Evolutionary conservation across 1,140 invertebrate species (phyloP), one percentile per base, ranked within the genome.

Genomic region (Laodelphax striatellus): DNA sequence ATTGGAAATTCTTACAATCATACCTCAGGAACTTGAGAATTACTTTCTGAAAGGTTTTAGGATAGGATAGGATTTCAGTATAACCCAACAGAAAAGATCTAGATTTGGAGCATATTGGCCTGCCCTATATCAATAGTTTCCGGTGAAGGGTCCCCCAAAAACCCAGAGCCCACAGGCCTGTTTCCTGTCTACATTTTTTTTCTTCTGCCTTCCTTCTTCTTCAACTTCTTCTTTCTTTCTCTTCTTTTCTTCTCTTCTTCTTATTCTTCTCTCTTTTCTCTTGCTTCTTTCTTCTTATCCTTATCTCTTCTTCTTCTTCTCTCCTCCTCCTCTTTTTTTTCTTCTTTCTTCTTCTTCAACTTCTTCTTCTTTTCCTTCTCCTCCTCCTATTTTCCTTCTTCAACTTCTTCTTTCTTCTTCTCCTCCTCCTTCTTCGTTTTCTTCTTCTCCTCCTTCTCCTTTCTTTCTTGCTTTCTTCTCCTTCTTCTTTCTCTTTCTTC

Each of bases 151-250:
- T 8, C 9, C 8, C 46, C 19, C 24, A 28, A 28, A 52, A 46
- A 8, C 24, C 19, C 24, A 8, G 4, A 52, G 9, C 19, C 24
- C 24, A 52, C 24, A 52, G 19, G 19, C 4, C 19, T 52, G 24
- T 22, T 28, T 22, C 19, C 50, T 22, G 50, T 52, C 24, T 21
- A 8, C 4, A 2, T 50, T 50, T 50, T 50, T 10, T 10, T 19
- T 50, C 17, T 22, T 50, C 21, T 50, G 4, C 4, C 1, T 52
- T 22, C 11, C 24, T 21, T 52, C 24, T 52, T 28, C 9, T 34
- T 28, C 14, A 19, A 63, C 64, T 10, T 57, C 59, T 13, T 65
- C 34, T 38, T 38, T 11, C 10, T 38, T 13, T 38, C 10, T 8
- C 4, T 13, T 38, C 10, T 13, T 11, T 38, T 13, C 11, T 38